Base-by-base conservation (phyloP, 1,140 invertebrate genomes). In the Ditylenchus dipsaci region DNA sequence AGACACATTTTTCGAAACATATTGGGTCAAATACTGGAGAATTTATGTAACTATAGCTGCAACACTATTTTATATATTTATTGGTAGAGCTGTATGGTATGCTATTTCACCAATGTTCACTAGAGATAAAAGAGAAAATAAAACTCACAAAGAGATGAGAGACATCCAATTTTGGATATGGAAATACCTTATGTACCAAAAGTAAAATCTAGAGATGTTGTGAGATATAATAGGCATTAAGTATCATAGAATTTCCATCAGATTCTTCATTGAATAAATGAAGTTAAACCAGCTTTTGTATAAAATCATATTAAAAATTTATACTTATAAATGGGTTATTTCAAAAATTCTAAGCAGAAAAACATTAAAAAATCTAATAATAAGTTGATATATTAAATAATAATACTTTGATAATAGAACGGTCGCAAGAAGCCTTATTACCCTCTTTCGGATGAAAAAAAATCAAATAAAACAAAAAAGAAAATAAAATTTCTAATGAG, bases 31-130 rank as follows among this genome's bases (percentile, higher is more conserved):
- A 45, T 49, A 75, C 59, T 72, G 71, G 71, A 74, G 71, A 59
- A 73, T 72, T 65, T 75, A 63, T 72, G 71, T 66, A 47, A 73
- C 70, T 27, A 19, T 73, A 59, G 71, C n/a, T 0, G 70, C 65
- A 21, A 73, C 71, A 33, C 29, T 72, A 45, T 29, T 72, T 38
- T 72, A 73, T 38, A 49, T 73, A 30, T 69, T 72, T 58, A 53
- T 72, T 53, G 62, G 1, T 17, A 64, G 62, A 72, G 49, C 71
- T 7, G 1, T 72, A 23, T 63, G 42, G 66, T 69, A 75, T 56
- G 56, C 72, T 19, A 49, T 72, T 9, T 72, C 63, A 0, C 73
- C 68, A n/a, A 0, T 19, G 33, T 38, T 38, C 11, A 5, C 33
- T 11, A 3, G 33, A 5, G 33, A 38, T 38, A 38, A 38, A 11